Base-by-base conservation (phyloP, 64 coral and sea anemone species). In the Actinia equina region DNA sequence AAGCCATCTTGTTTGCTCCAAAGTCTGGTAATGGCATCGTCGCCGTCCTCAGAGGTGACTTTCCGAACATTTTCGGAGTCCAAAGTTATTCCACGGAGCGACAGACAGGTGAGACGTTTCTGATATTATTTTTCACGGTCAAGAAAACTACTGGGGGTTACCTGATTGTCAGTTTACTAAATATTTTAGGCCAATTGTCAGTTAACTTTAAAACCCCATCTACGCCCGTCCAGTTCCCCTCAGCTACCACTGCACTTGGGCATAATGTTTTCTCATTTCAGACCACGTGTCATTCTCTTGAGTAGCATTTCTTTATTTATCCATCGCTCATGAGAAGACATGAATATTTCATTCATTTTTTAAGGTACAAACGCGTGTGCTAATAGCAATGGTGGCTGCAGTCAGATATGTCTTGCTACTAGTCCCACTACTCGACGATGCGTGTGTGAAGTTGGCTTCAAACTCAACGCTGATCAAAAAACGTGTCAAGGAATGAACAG, bases 311-410 rank as follows among this genome's bases (percentile, higher is more conserved):
- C 77, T 79, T 44, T 22, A 7, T 6, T 65, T 23, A 11, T 37
- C 30, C 30, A 37, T 37, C 30, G 30, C 30, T 37, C 30, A 37
- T 37, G 30, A 37, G 30, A 37, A 37, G 30, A 37, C 30, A 37
- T 37, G 30, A 37, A 37, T 37, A 37, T 37, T 37, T 37, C 1
- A 37, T 41, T 41, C 2, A 11, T 79, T 55, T 44, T 90, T 52
- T n/a, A 43, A 98, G 96, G 96, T 25, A 95, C 79, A 19, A 95
- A 92, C 77, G 90, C 83, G 7, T 98, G 96, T 82, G 59, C 20
- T 43, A 43, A 44, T 1, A 93, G 88, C 52, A 98, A 98, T 69
- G 96, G 96, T 10, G 86, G 86, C 22, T 98, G 96, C n/a, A 92
- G 74, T 22, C 93, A 98, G 43, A 69, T 98, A 5, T 98, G 96